Evolutionary conservation across 2,797 vertebrate species (phyloP).

Genomic region (Petrocephalus sullivani): DNA sequence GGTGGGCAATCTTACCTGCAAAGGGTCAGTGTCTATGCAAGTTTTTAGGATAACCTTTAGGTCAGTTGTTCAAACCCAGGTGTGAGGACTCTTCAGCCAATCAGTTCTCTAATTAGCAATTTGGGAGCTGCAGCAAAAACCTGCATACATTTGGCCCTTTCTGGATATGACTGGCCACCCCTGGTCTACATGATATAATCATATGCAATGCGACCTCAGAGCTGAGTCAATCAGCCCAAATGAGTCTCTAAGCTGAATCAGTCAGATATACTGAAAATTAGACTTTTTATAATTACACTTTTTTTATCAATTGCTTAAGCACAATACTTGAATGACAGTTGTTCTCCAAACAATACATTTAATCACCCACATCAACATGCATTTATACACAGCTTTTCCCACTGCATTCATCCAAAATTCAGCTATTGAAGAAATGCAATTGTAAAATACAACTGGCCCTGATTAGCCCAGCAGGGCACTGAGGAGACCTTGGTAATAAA

Average conservation of each 20-base stretch:
- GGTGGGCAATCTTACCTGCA: too few species aligned
- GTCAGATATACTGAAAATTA: not conserved
- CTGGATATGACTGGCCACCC: too few species aligned
- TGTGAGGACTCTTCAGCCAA: too few species aligned
- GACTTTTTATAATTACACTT: not conserved
- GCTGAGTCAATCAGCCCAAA: not conserved
- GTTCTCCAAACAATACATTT: not conserved
- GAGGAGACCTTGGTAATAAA: not conserved
- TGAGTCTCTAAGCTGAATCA: not conserved
- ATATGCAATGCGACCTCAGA: not conserved
- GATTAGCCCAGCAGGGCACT: not conserved
- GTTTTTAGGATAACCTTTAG: too few species aligned
- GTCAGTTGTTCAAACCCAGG: too few species aligned
- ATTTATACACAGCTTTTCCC: not conserved
- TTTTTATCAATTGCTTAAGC: not conserved
- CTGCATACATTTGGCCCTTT: too few species aligned
- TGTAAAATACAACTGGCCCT: not conserved
- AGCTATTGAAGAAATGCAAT: not conserved
- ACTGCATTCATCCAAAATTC: not conserved
- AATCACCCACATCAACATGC: not conserved
- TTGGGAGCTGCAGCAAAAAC: too few species aligned
- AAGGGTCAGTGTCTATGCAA: too few species aligned
- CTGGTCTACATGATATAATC: not conserved
- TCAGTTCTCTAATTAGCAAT: too few species aligned
- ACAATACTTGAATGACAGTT: not conserved